Evolutionary conservation across 2,797 vertebrate genomes (phyloP).

Genomic region (Antennarius maculatus): DNA sequence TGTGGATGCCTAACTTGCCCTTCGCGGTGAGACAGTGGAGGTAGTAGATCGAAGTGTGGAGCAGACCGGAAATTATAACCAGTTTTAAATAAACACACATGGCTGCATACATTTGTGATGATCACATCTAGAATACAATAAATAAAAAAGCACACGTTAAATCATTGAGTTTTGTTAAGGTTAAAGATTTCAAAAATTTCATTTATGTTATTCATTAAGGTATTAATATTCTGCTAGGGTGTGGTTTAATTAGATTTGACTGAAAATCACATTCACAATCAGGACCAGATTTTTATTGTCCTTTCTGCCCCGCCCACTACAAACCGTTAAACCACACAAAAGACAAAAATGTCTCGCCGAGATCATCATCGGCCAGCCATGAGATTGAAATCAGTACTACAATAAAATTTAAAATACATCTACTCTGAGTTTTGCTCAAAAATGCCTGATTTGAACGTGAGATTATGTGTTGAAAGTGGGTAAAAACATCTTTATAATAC

Average conservation of each 20-base stretch:
- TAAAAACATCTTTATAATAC: too few species aligned
- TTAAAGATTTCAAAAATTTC: too few species aligned
- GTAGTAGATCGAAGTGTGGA: slow-evolving; percentile 53
- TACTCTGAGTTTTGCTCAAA: neutral
- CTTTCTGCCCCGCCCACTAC: neutral
- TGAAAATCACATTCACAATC: neutral
- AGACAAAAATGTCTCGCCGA: neutral
- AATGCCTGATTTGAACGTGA: neutral
- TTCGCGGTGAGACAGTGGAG: slow-evolving; percentile 57
- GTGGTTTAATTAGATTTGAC: neutral
- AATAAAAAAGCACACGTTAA: neutral
- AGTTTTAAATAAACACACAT: neutral
- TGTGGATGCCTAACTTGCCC: slow-evolving; percentile 50
- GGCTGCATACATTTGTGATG: neutral
- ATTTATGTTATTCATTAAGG: too few species aligned
- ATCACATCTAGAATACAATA: neutral
- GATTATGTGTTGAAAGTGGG: too few species aligned
- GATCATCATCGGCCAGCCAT: neutral
- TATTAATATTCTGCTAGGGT: too few species aligned
- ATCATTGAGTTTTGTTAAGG: neutral
- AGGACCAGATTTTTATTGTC: neutral
- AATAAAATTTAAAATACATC: too few species aligned
- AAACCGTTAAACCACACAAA: neutral
- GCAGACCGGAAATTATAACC: slow-evolving; percentile 21
- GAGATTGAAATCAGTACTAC: too few species aligned